Evolutionary conservation across 2,113 vertebrate genomes (phyloP), one percentile per base, ranked within the genome.

Genomic region (Eupsittula cactorum): DNA sequence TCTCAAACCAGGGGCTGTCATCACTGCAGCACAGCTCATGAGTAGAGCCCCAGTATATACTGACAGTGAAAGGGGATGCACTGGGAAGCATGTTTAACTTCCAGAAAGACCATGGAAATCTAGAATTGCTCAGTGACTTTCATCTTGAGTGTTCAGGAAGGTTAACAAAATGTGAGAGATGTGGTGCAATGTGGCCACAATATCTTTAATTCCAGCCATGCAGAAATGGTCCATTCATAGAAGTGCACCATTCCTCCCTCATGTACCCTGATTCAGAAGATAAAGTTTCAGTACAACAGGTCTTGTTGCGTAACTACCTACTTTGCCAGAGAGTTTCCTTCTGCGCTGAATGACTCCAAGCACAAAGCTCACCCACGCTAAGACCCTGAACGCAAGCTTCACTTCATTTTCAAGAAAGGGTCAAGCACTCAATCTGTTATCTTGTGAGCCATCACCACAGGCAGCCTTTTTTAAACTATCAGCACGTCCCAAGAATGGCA

Each of bases 181-280:
- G 10, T 25, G 59, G 33, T 42, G 29, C 52, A 90, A 24, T 21
- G 18, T 79, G 63, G 52, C 47, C 68, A 14, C n/a, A 35, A 44
- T 73, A 85, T 60, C 42, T 59, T 67, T 53, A 37, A 77, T 20
- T 88, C 29, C 41, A 82, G 52, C n/a, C 7, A 37, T 28, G 42
- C 28, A 85, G 65, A 76, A n/a, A 18, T 46, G 64, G 19, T 50
- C 42, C 23, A 6, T 55, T 68, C n/a, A 16, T 16, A 50, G 65
- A 71, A 44, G 14, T 67, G 27, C 53, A 86, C 29, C 16, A 8
- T 70, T 86, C 25, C 18, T 87, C 55, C 50, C 31, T 79, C 31
- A 6, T 10, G 10, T 2, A 0, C 2, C 3, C 23, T 0, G 0
- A 5, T 82, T 67, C 37, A 75, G 55, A 39, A 41, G 6, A 63